Conservation (phyloP, 2,113 vertebrate genomes). For the Muntiacus muntjak region DNA sequence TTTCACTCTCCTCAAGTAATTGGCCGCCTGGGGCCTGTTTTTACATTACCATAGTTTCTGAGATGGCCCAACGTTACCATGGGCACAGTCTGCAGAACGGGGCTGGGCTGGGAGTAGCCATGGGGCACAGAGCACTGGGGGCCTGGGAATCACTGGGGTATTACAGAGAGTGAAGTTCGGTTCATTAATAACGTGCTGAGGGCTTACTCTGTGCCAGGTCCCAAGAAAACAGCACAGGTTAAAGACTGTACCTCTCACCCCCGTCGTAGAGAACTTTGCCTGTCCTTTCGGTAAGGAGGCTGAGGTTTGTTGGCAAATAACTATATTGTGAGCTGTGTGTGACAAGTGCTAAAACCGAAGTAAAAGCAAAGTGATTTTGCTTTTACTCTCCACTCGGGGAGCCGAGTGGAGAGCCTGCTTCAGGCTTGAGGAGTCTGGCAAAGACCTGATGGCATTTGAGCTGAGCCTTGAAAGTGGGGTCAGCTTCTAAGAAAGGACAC, state of each 20-base stretch:
- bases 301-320: background rate
- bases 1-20: background rate
- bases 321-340: background rate
- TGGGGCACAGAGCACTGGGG: rapidly evolving
- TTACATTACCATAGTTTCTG: background rate
- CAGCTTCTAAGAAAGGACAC: background rate
- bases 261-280: background rate
- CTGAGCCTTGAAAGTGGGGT: background rate
- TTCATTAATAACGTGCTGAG: background rate
- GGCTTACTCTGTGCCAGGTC: background rate
- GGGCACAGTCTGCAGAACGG: background rate
- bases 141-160: too few relatives aligned
- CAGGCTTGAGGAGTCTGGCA: background rate
- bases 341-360: background rate
- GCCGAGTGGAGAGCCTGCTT: background rate
- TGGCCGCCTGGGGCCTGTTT: background rate
- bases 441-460: background rate
- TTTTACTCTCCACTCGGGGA: background rate
- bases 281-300: background rate
- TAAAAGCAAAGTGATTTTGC: background rate
- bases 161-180: background rate
- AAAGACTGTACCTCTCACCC: background rate
- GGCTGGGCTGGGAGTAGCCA: background rate
- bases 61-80: background rate
- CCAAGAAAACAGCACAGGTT: background rate